These are phyloP conservation scores for Phylloscopus trochilus DNA, from an alignment of 2,113 vertebrate species.

Conservation along the genomic window DNA sequence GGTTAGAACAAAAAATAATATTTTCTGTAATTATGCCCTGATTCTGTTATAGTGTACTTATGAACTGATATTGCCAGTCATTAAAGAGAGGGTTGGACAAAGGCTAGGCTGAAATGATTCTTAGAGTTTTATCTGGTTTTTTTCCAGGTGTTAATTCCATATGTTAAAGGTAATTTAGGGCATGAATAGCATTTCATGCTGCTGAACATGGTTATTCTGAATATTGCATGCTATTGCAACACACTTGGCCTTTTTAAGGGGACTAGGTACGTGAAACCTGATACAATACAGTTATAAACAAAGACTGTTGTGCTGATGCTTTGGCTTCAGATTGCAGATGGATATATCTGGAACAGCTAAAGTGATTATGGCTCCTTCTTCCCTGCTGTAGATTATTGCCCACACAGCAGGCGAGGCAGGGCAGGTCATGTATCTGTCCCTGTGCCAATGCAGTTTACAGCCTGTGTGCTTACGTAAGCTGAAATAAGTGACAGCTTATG, in stretches of 20 bases:
- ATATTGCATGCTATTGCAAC: neutral
- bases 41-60: neutral
- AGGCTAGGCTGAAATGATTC: neutral
- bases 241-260: neutral
- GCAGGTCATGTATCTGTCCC: neutral
- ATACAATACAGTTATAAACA: neutral
- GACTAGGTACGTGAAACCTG: neutral
- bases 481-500: neutral
- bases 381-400: neutral
- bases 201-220: neutral
- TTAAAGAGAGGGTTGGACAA: neutral
- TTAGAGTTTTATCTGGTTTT: neutral
- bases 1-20: neutral
- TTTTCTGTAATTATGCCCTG: neutral
- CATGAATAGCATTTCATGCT: neutral
- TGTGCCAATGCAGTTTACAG: neutral
- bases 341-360: neutral
- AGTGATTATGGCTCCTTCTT: neutral
- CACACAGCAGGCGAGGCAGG: neutral
- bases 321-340: neutral
- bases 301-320: neutral
- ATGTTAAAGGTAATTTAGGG: neutral
- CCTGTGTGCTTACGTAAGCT: neutral
- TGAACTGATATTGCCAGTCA: neutral
- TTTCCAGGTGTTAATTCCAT: neutral